Evolutionary conservation across 2,113 vertebrate species (phyloP).

Genomic region (Brienomyrus brachyistius): DNA sequence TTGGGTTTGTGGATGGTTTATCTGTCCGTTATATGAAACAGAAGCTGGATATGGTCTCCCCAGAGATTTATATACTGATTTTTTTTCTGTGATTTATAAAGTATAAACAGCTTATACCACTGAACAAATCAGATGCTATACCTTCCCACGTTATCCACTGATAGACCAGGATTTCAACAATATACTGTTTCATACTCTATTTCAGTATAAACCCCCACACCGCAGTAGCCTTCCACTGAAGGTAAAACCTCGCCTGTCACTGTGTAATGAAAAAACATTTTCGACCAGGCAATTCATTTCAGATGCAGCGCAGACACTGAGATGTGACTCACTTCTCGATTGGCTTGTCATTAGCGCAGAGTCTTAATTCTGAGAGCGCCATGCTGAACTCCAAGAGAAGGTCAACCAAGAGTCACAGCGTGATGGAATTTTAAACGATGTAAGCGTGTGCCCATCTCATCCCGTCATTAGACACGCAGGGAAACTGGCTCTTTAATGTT

Average conservation of each 20-base stretch:
- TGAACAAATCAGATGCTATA: background rate
- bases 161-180: background rate
- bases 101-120: background rate
- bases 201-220: background rate
- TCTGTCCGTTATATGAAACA: background rate
- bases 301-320: background rate
- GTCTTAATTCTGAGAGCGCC: background rate
- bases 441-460: background rate
- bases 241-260: background rate
- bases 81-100: background rate
- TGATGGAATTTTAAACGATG: constrained; percentile 5
- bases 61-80: background rate
- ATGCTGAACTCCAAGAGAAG: background rate
- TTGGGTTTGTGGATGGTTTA: background rate
- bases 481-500: constrained; percentile 10
- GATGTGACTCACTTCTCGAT: background rate
- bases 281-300: background rate
- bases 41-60: background rate
- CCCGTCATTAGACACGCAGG: background rate
- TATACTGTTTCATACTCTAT: background rate
- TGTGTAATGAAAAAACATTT: background rate
- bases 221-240: background rate
- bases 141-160: background rate
- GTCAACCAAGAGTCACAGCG: background rate
- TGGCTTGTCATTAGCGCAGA: background rate